Evolutionary conservation across 2,797 vertebrate species (phyloP).

Genomic region (Enteromius treurensis): DNA sequence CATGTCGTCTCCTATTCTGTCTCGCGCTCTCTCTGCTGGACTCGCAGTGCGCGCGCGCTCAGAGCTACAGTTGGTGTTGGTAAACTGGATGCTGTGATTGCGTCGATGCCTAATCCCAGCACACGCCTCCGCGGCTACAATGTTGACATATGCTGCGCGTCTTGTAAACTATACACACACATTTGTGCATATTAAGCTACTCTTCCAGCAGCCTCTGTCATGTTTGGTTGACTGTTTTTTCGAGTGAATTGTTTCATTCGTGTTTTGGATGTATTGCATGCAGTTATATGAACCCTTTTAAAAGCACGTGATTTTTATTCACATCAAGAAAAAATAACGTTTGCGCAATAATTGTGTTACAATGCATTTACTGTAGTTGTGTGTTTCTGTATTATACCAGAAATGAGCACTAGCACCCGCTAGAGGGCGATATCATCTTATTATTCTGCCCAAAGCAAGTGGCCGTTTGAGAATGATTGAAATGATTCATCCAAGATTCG

Average conservation of each 20-base stretch:
- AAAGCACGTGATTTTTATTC: background rate
- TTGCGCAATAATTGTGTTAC: background rate
- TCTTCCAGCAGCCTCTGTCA: background rate
- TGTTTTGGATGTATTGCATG: background rate
- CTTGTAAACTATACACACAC: background rate
- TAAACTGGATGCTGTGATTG: slow-evolving; percentile 43
- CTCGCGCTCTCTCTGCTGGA: slow-evolving; percentile 14
- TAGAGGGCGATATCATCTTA: slow-evolving; percentile 14
- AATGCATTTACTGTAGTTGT: background rate
- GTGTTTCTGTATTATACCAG: background rate
- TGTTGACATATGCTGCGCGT: slow-evolving; percentile 11
- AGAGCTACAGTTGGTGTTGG: slow-evolving; percentile 9
- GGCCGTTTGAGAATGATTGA: background rate
- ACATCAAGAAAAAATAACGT: background rate
- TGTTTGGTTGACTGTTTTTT: background rate
- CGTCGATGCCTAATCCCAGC: slow-evolving; percentile 54
- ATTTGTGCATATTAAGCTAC: background rate
- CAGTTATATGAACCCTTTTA: background rate
- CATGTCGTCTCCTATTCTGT: slow-evolving; percentile 68
- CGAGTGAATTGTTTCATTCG: background rate
- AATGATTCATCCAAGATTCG: background rate
- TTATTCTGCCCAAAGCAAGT: background rate
- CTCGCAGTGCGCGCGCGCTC: slow-evolving; percentile 9
- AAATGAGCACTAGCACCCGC: background rate
- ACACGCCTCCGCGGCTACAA: slow-evolving; percentile 38